Evolutionary conservation across 2,888 invertebrate species (phyloP).

Genomic region (Eupithecia dodoneata): DNA sequence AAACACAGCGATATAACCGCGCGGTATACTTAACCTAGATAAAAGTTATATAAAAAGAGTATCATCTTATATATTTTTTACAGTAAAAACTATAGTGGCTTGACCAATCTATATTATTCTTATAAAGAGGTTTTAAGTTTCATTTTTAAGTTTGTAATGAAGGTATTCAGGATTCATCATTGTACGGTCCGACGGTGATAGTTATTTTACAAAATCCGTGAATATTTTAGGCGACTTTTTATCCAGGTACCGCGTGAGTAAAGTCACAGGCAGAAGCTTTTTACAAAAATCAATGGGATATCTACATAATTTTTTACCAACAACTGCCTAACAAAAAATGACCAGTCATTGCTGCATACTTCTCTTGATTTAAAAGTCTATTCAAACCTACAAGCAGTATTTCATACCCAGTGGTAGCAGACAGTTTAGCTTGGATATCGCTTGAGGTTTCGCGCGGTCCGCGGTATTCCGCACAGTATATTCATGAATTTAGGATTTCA

Average conservation of each 20-base stretch:
- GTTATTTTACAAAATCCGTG: not conserved
- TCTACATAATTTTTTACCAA: not conserved
- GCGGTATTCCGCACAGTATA: too few relatives aligned
- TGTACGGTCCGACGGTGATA: not conserved
- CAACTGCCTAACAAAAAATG: not conserved
- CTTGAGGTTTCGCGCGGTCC: too few relatives aligned
- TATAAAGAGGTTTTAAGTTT: not conserved
- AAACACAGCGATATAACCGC: not conserved
- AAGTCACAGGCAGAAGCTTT: not conserved
- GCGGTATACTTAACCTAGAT: not conserved
- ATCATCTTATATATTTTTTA: not conserved
- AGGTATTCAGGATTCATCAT: not conserved
- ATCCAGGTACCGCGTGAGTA: not conserved
- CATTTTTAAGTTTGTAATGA: not conserved
- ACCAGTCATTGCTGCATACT: not conserved
- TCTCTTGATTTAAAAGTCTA: not conserved
- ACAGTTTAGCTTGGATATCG: too few relatives aligned
- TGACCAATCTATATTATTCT: not conserved
- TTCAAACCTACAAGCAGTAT: too few relatives aligned
- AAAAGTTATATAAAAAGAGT: not conserved
- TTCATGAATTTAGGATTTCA: too few relatives aligned
- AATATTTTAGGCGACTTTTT: not conserved
- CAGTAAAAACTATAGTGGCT: not conserved
- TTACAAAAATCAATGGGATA: not conserved
- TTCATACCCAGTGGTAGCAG: too few relatives aligned